Base-by-base conservation (phyloP, 2,888 invertebrate genomes). In the Drosophila peninsularis region DNA sequence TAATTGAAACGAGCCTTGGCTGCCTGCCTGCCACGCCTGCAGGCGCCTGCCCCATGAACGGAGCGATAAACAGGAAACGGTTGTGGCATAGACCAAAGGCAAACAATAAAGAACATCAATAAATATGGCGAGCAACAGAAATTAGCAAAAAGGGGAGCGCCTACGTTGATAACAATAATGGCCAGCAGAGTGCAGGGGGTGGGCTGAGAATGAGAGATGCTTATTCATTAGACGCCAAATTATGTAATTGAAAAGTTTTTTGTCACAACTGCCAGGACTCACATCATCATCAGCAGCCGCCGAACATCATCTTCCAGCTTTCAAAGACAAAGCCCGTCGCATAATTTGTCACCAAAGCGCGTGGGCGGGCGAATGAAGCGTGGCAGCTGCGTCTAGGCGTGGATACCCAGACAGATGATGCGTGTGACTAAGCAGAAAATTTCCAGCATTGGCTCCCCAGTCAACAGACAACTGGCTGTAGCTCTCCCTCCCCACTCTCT, bases 181-280 rank as follows among this genome's bases (percentile, higher is more conserved):
- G 37, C 30, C 21, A 13, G 45, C 71, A 62, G 17, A 7, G 5
- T 4, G 7, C 10, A 13, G 36, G 27, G 6, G 32, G 4, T n/a
- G n/a, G 27, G 34, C 9, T 0, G 13, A 30, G 19, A 65, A 62
- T 58, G 37, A 67, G 58, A 61, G 60, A 69, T 75, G 72, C 60
- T 76, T 76, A 76, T 71, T 76, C 71, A 76, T 71, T 75, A 75
- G 63, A 65, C 58, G 0, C 7, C 54, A 54, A 71, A 77, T 66
- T 54, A 50, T 76, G 83, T 83, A 81, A 88, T 88, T 88, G 83
- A 81, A 85, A 88, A 88, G 73, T 88, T 77, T 79, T 63, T 52
- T 56, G 39, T 34, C 10, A 55, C 61, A 55, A 36, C 58, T 58
- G 47, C 55, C 42, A 56, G 9, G n/a, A 61, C 70, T 70, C 62